Evolutionary conservation across 1,140 invertebrate species (phyloP), one percentile per base, ranked within the genome.

Genomic region (Calephelis virginiensis): DNA sequence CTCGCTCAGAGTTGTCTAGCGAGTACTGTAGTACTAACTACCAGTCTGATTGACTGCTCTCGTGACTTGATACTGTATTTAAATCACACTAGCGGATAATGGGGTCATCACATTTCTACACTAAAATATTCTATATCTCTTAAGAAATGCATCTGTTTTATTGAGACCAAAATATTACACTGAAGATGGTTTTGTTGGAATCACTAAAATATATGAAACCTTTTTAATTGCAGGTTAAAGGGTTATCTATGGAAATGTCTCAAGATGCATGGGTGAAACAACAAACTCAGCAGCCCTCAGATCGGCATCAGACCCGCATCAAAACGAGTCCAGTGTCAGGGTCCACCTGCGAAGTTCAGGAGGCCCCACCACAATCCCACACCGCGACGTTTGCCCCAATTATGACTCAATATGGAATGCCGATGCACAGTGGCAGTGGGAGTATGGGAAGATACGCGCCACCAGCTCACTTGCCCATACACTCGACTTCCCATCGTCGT

Each of bases 401-500:
- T 59, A 89, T 92, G 78, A 90, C 89, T 61, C 88, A 81, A 76
- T 89, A 92, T 69, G 81, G 80, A 10, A 75, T 90, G 76, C 89
- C 91, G 17, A 81, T 90, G 28, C 92, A 92, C 62, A 92, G 91
- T 70, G 90, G 91, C 9, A 90, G 89, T 66, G 92, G 92, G 47
- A 66, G 73, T 83, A 81, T 92, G 93, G 81, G 89, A 81, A 71
- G 93, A 89, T 89, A 89, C 64, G 85, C 84, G 61, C 92, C 76
- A 68, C 93, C 74, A 77, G 94, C 94, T 7, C 95, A 95, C 66
- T 93, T 95, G 46, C 88, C 95, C n/a, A 85, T 95, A 62, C 85
- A 90, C 64, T 76, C 82, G 46, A 76, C 81, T 9, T 74, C 85
- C 6, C 89, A 92, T 60, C 91, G 92, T 67, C 91, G 92, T 77